phyloP scores from a whole-genome alignment of 2,797 vertebrate species.

The Ceyx erithaca region DNA sequence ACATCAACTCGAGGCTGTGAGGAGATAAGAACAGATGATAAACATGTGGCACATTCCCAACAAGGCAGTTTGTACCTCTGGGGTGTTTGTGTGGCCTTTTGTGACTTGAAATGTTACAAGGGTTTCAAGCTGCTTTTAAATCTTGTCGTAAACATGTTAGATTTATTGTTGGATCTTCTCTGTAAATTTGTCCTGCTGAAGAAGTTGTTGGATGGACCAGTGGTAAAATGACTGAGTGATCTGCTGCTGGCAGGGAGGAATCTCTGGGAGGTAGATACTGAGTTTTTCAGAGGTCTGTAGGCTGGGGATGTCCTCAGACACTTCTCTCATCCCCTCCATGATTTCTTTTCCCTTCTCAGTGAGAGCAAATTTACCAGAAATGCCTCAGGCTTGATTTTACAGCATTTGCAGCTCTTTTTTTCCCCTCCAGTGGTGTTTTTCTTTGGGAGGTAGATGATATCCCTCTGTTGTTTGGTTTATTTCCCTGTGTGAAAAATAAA shows the following conservation, averaged over 20 bases:
- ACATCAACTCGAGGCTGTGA: not conserved
- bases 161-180: not conserved
- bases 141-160: not conserved
- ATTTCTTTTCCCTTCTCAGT: not conserved
- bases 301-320: not conserved
- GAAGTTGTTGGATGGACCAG: not conserved
- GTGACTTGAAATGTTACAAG: not conserved
- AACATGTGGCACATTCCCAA: not conserved
- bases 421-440: constrained; percentile 11
- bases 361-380: constrained; percentile 2
- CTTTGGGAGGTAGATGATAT: constrained; percentile 12
- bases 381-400: not conserved
- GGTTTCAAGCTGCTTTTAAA: not conserved
- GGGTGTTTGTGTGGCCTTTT: not conserved
- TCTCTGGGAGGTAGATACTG: not conserved
- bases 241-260: not conserved
- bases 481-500: constrained; percentile 55
- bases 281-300: not conserved
- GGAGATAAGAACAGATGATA: not conserved
- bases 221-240: not conserved
- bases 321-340: not conserved
- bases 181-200: not conserved
- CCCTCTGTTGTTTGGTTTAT: constrained; percentile 57
- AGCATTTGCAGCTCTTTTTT: not conserved
- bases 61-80: not conserved